Evolutionary conservation across 2,797 vertebrate species (phyloP).

Genomic region (Triplophysa bombifrons): DNA sequence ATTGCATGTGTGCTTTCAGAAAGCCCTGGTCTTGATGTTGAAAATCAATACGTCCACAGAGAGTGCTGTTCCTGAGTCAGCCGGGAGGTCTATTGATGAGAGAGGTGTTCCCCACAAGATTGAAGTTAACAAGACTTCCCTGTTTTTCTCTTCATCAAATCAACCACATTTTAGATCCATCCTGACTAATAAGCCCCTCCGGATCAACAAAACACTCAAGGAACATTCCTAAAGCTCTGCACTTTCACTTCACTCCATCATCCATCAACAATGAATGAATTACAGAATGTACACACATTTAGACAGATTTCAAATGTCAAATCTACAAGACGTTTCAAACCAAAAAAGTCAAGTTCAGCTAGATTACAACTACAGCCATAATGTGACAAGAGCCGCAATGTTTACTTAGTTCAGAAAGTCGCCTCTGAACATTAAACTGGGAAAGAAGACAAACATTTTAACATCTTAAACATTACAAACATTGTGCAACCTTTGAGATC

Average conservation of each 20-base stretch:
- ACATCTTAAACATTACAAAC: neutral
- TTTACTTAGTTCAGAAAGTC: neutral
- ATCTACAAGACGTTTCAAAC: too few species aligned
- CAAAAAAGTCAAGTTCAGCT: too few species aligned
- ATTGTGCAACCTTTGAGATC: neutral
- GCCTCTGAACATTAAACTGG: neutral
- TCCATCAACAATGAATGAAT: too few species aligned
- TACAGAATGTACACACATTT: too few species aligned
- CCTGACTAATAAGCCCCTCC: neutral
- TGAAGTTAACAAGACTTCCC: neutral
- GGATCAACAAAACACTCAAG: neutral
- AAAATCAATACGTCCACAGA: conserved; percentile 7
- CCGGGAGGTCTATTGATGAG: neutral
- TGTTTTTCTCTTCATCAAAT: neutral
- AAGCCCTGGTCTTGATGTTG: neutral
- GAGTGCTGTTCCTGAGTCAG: neutral
- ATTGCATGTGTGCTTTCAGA: neutral
- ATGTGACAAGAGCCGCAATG: too few species aligned
- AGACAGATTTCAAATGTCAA: too few species aligned
- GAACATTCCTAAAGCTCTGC: too few species aligned
- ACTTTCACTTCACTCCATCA: too few species aligned
- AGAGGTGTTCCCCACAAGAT: conserved; percentile 4
- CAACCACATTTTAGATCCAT: neutral
- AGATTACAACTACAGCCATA: too few species aligned
- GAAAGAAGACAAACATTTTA: neutral